These are phyloP conservation scores for Aphelenchoides fujianensis DNA, from an alignment of 1,140 invertebrate species.

Conservation along the genomic window DNA sequence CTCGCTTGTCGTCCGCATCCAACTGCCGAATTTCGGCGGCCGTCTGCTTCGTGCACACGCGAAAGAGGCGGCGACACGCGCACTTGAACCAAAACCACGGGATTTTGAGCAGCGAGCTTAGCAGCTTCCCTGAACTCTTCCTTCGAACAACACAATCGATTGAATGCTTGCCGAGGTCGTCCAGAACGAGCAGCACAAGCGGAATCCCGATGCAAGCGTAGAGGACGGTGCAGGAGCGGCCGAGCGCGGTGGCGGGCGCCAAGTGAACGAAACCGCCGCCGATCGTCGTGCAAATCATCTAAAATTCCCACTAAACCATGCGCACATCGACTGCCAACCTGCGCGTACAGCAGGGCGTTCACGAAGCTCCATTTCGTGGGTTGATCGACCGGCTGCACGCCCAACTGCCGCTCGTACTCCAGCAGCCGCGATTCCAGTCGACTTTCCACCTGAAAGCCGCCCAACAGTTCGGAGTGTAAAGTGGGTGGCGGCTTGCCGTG, in stretches of 20 bases:
- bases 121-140: constrained; percentile 46
- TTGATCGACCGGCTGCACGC: constrained; percentile 48
- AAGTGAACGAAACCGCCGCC: constrained; percentile 43
- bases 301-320: constrained; percentile 25
- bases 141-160: background rate
- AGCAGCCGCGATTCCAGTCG: constrained; percentile 24
- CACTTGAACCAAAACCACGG: constrained; percentile 55
- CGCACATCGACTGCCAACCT: constrained; percentile 32
- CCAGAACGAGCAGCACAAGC: constrained; percentile 70
- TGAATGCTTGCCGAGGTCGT: constrained; percentile 52
- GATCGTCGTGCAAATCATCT: constrained; percentile 58
- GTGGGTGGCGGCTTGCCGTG: constrained; percentile 16
- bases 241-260: constrained; percentile 74
- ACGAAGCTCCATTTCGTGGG: constrained; percentile 57
- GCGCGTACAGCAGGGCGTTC: constrained; percentile 58
- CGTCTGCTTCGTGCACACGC: constrained; percentile 57
- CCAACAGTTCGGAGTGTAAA: constrained; percentile 13
- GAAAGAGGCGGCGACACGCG: constrained; percentile 44
- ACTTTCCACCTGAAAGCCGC: constrained; percentile 32
- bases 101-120: constrained; percentile 49
- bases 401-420: constrained; percentile 50
- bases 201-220: constrained; percentile 92
- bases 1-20: constrained; percentile 49
- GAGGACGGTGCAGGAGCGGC: constrained; percentile 80
- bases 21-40: constrained; percentile 45